These are phyloP conservation scores for Lonchura striata DNA, from an alignment of 2,113 vertebrate species.

Conservation along the genomic window DNA sequence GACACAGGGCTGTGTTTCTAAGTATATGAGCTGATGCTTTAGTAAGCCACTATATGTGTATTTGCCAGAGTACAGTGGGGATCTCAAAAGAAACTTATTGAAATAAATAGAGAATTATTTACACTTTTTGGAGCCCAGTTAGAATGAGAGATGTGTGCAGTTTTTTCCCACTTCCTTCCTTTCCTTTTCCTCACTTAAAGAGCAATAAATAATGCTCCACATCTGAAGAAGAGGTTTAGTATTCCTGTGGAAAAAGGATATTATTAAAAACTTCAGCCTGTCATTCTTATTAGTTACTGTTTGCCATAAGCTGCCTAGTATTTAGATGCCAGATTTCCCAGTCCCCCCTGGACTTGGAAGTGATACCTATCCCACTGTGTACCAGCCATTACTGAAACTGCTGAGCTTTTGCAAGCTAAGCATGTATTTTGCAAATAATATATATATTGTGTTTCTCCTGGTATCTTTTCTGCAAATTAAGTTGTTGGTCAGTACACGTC, in stretches of 20 bases:
- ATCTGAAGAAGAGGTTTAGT: neutral
- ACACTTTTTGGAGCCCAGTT: neutral
- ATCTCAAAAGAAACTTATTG: neutral
- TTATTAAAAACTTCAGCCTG: neutral
- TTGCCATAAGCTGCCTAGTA: neutral
- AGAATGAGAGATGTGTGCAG: neutral
- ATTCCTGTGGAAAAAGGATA: neutral
- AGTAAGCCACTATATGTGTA: neutral
- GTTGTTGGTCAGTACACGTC: neutral
- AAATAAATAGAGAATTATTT: neutral
- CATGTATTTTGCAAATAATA: neutral
- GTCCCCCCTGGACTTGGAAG: neutral
- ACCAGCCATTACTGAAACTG: neutral
- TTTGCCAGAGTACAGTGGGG: neutral
- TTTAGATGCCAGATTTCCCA: neutral
- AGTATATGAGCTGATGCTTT: neutral
- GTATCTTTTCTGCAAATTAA: neutral
- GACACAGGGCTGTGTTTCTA: neutral
- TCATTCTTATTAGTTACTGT: neutral
- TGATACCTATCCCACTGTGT: neutral
- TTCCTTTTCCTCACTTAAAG: neutral
- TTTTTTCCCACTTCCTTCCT: neutral
- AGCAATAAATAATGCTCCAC: neutral
- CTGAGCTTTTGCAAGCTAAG: neutral
- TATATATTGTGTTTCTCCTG: neutral